Percentiles rank a stretch among this genome's conserved stretches.
These are phyloP conservation scores for Pogona vitticeps DNA, from an alignment of 2,113 vertebrate species.

Conservation along the genomic window DNA sequence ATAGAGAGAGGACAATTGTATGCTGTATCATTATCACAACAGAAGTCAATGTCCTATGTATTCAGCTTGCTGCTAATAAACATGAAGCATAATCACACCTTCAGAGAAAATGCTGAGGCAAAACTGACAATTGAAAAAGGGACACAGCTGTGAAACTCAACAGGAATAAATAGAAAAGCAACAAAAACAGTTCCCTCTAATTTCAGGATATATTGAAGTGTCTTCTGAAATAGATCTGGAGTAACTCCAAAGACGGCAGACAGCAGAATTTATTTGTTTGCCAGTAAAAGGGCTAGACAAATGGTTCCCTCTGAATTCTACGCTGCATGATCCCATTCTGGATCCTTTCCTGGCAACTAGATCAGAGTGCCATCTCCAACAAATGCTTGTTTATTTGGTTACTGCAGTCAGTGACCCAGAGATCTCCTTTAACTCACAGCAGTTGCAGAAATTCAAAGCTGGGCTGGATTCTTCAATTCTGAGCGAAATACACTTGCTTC, in stretches of 20 bases:
- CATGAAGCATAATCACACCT: not conserved
- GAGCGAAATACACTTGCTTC: too few species aligned
- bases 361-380: not conserved
- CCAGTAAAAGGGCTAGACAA: not conserved
- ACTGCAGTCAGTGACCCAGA: not conserved
- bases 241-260: not conserved
- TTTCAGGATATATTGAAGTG: not conserved
- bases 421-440: too few species aligned
- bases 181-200: not conserved
- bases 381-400: not conserved
- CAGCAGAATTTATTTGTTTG: not conserved
- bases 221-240: not conserved
- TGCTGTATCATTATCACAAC: not conserved
- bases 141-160: not conserved
- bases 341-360: not conserved
- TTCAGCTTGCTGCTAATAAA: not conserved
- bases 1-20: not conserved
- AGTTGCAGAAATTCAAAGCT: not conserved
- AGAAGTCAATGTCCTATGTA: not conserved
- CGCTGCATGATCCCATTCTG: not conserved
- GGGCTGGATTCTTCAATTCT: not conserved
- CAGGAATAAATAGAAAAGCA: not conserved
- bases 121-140: not conserved
- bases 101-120: not conserved
- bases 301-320: not conserved